Conservation (phyloP, 2,113 vertebrate species). For the Orycteropus afer region DNA sequence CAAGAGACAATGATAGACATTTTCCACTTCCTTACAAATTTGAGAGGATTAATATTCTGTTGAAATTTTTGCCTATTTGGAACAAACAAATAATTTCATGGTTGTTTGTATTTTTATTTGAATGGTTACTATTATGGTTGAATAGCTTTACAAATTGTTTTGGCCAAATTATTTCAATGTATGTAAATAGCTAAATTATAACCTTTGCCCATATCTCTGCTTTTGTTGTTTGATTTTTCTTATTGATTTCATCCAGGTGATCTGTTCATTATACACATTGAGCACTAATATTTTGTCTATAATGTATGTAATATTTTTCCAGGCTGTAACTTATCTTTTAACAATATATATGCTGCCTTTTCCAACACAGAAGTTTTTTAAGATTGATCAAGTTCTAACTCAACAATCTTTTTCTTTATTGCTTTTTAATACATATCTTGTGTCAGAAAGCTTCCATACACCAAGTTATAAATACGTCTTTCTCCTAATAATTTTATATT, state of each 20-base stretch:
- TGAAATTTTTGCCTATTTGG: background rate
- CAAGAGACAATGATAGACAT: background rate
- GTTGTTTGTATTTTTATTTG: background rate
- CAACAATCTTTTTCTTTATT: background rate
- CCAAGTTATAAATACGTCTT: background rate
- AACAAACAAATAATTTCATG: background rate
- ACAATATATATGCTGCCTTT: background rate
- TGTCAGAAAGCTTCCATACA: background rate
- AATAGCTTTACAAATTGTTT: background rate
- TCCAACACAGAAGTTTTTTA: background rate
- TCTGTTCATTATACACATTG: background rate
- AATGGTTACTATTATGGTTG: background rate
- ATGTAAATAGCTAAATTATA: background rate
- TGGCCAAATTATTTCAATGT: background rate
- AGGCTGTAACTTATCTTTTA: background rate
- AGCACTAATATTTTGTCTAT: background rate
- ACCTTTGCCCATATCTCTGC: background rate
- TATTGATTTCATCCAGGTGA: background rate
- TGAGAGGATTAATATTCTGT: background rate
- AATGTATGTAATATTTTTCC: background rate
- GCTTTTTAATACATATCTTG: background rate
- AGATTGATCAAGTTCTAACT: background rate
- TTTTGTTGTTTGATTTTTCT: background rate
- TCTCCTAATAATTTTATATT: background rate
- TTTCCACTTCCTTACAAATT: background rate